A percentile compares a stretch with the other conserved stretches of the same genome.
These are phyloP conservation scores for Drosophila infuscata DNA, from an alignment of 2,888 invertebrate genomes.

Conservation along the genomic window DNA sequence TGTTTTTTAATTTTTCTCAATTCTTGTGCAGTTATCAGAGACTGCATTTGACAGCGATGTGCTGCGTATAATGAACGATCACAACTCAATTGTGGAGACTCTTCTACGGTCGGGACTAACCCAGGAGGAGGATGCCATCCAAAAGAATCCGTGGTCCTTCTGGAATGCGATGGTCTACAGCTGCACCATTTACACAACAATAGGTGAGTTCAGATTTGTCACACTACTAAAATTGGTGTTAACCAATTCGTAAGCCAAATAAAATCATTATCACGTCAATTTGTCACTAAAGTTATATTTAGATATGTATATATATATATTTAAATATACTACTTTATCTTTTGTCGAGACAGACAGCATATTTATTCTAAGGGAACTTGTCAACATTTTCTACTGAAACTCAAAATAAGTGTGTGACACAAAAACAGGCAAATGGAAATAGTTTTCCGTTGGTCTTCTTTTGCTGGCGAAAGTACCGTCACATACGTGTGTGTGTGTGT, in stretches of 20 bases:
- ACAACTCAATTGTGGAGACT: constrained; percentile 86
- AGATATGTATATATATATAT: constrained; percentile 15
- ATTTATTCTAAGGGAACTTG: constrained; percentile 45
- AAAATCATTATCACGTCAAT: constrained; percentile 15
- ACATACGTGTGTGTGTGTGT: neutral
- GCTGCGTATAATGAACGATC: constrained; percentile 85
- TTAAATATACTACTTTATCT: constrained; percentile 13
- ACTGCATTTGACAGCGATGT: constrained; percentile 86
- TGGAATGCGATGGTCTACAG: constrained; percentile 95
- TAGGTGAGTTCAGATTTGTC: constrained; percentile 88
- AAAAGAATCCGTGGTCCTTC: constrained; percentile 90
- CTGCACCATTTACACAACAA: constrained; percentile 95
- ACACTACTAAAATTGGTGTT: neutral
- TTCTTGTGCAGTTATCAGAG: constrained; percentile 41
- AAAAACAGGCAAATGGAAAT: constrained; percentile 64
- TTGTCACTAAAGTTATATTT: constrained; percentile 24
- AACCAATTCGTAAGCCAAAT: constrained; percentile 7
- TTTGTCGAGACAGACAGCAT: constrained; percentile 29
- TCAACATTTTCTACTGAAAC: constrained; percentile 57
- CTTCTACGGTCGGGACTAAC: constrained; percentile 55
- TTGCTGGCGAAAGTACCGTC: constrained; percentile 39
- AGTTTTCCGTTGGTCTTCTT: constrained; percentile 57
- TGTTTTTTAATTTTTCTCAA: neutral
- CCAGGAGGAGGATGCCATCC: constrained; percentile 65
- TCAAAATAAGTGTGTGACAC: constrained; percentile 68